Percentiles rank a stretch among this genome's conserved stretches.
Conservation (phyloP, 2,113 vertebrate genomes). For the Myocastor coypus region DNA sequence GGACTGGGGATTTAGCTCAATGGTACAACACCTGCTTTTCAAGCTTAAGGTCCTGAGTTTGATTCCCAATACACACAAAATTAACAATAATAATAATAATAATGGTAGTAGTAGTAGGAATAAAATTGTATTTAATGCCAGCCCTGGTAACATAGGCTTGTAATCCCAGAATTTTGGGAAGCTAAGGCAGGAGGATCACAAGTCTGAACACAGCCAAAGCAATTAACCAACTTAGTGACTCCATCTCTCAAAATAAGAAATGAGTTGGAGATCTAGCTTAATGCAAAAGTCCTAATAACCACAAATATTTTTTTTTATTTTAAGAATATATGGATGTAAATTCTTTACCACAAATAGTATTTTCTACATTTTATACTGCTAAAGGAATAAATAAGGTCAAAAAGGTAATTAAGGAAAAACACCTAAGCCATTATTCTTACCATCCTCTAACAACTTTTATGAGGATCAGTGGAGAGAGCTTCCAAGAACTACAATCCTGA, state of each 20-base stretch:
- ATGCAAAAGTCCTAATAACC: neutral
- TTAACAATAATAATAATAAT: no score
- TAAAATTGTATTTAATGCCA: neutral
- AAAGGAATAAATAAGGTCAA: neutral
- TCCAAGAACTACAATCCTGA: slow-evolving; percentile 91
- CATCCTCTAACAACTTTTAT: slow-evolving; percentile 95
- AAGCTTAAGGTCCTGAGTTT: no score
- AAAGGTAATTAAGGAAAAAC: neutral
- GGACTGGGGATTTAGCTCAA: no score
- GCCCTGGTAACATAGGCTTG: neutral
- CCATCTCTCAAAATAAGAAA: neutral
- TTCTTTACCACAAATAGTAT: neutral
- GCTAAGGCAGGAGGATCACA: neutral
- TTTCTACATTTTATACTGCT: slow-evolving; percentile 15
- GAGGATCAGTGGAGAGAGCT: slow-evolving; percentile 91
- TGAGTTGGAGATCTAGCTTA: neutral
- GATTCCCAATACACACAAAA: no score
- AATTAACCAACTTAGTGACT: neutral
- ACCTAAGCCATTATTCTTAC: slow-evolving; percentile 83
- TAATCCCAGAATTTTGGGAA: neutral
- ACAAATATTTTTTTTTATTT: neutral
- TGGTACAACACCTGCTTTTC: no score
- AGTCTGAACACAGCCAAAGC: neutral
- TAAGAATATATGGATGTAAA: neutral
- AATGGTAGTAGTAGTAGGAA: no score